Conservation (phyloP, 2,888 invertebrate genomes). For the Chironomus tentans region DNA sequence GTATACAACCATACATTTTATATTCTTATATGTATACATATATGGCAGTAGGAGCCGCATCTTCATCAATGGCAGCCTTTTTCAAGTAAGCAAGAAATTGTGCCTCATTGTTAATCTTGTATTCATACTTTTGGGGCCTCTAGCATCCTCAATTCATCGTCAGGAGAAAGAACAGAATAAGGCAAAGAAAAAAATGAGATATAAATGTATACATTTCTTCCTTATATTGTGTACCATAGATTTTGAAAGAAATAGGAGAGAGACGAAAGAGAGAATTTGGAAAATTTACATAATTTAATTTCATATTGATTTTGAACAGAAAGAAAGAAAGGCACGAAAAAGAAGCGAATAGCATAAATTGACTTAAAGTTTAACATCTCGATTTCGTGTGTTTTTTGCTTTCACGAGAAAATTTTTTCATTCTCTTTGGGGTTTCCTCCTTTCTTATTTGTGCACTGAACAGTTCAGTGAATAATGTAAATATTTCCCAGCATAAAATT, state of each 20-base stretch:
- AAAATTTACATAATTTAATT: constrained; percentile 3
- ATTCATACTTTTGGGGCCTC: background rate
- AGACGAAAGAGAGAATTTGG: background rate
- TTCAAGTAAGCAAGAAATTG: too few relatives aligned
- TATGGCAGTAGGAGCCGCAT: too few relatives aligned
- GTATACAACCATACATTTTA: background rate
- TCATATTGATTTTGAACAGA: background rate
- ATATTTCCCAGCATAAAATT: background rate
- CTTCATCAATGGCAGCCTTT: too few relatives aligned
- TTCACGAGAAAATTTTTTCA: too few relatives aligned
- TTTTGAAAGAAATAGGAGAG: background rate
- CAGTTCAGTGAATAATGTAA: background rate
- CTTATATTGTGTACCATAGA: too few relatives aligned
- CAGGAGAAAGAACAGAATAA: too few relatives aligned
- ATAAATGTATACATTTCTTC: too few relatives aligned
- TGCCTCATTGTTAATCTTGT: background rate
- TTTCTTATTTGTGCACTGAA: background rate
- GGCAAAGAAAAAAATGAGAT: too few relatives aligned
- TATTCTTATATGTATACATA: background rate
- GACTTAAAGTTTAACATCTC: background rate
- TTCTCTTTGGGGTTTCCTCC: too few relatives aligned
- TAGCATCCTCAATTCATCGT: too few relatives aligned
- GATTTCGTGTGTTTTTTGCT: too few relatives aligned
- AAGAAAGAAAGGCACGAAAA: background rate
- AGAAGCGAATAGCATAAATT: background rate